Percentiles rank a stretch among this genome's conserved stretches.
phyloP scores from a whole-genome alignment of 2,113 vertebrate genomes.

The Pomatorhinus ruficollis region DNA sequence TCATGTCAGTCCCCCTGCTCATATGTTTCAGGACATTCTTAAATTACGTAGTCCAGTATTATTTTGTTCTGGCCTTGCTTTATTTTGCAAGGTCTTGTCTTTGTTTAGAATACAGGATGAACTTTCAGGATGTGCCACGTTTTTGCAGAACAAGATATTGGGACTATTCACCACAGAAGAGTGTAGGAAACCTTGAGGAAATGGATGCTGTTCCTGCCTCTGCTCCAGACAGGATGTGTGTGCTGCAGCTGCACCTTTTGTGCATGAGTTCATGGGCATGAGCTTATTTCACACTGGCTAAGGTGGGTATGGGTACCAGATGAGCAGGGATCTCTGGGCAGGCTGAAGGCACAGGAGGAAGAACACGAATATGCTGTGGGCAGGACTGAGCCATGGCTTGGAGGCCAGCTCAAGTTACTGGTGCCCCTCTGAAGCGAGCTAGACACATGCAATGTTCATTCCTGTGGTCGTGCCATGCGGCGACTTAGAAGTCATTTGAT shows the following conservation, averaged over 20 bases:
- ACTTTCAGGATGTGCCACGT: neutral
- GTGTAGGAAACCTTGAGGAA: constrained; percentile 5
- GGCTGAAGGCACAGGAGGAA: neutral
- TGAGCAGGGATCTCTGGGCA: neutral
- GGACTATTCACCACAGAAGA: neutral
- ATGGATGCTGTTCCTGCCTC: constrained; percentile 35
- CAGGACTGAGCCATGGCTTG: neutral
- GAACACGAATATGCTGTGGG: fast-evolving
- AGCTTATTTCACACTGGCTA: neutral
- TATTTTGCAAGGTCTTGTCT: neutral
- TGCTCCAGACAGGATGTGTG: constrained; percentile 22
- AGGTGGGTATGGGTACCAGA: neutral
- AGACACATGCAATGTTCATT: neutral
- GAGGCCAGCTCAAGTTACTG: neutral
- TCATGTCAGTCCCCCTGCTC: neutral
- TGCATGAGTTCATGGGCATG: neutral
- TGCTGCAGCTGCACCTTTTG: neutral
- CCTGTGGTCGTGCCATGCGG: neutral
- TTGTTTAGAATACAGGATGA: neutral
- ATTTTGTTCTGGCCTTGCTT: neutral
- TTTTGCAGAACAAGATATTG: neutral
- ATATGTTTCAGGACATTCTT: neutral
- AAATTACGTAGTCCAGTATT: neutral
- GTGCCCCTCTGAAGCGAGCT: neutral
- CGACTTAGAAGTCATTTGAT: neutral